phyloP scores from a whole-genome alignment of 2,888 invertebrate genomes.

The Cataglyphis livida region DNA sequence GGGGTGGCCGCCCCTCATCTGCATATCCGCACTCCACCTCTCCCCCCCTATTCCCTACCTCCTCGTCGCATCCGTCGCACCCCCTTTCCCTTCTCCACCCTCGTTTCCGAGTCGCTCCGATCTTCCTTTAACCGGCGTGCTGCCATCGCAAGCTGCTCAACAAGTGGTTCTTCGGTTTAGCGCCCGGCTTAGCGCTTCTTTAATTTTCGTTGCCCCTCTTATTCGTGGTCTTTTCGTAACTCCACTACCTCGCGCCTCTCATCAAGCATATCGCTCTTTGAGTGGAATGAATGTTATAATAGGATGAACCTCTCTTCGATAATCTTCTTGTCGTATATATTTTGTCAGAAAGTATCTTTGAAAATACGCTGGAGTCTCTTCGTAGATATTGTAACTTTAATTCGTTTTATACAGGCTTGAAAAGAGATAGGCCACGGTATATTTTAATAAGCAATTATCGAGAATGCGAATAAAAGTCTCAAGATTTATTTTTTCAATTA shows the following conservation, averaged over 20 bases:
- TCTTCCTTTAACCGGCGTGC: constrained; percentile 71
- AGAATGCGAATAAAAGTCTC: not conserved
- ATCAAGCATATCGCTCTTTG: constrained; percentile 48
- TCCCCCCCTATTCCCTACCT: constrained; percentile 44
- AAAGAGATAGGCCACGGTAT: not conserved
- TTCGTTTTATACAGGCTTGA: not conserved
- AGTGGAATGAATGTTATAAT: not conserved
- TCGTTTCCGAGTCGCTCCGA: constrained; percentile 52
- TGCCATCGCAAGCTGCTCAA: constrained; percentile 80
- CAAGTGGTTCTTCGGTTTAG: constrained; percentile 86
- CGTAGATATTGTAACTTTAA: too few species aligned
- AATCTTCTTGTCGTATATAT: not conserved
- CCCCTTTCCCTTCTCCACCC: constrained; percentile 56
- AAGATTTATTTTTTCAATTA: not conserved
- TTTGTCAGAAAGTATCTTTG: not conserved
- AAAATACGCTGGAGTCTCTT: not conserved
- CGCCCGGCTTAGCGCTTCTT: constrained; percentile 85
- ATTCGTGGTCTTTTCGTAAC: constrained; percentile 43
- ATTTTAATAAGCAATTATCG: not conserved
- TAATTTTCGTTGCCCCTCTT: constrained; percentile 79
- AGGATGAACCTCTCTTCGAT: not conserved
- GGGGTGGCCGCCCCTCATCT: constrained; percentile 82
- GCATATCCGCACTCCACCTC: constrained; percentile 79
- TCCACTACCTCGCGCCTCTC: constrained; percentile 38
- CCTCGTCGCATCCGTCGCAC: constrained; percentile 60